Evolutionary conservation across 2,888 invertebrate genomes (phyloP).

Genomic region (Calameuta pallipes): DNA sequence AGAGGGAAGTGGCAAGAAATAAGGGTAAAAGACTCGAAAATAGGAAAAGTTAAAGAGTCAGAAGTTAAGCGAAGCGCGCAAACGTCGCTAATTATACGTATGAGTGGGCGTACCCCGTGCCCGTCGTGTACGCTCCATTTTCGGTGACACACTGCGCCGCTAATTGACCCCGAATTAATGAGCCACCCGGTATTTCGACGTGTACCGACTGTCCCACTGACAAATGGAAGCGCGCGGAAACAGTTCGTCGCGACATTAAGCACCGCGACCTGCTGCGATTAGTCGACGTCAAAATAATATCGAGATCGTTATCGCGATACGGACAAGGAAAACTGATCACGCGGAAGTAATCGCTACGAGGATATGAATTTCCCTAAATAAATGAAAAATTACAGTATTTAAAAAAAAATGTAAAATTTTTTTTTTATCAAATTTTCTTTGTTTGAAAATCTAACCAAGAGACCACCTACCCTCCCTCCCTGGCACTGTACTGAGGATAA

Average conservation of each 20-base stretch:
- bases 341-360: background rate
- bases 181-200: constrained; percentile 43
- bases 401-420: background rate
- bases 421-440: background rate
- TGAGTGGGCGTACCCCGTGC: constrained; percentile 18
- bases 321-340: background rate
- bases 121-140: constrained; percentile 22
- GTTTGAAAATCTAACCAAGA: background rate
- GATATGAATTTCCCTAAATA: background rate
- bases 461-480: background rate
- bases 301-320: constrained; percentile 12
- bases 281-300: constrained; percentile 12
- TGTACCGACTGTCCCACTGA: constrained; percentile 28
- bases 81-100: constrained; percentile 22
- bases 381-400: background rate
- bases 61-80: background rate
- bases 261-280: constrained; percentile 2
- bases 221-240: constrained; percentile 36
- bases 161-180: constrained; percentile 58
- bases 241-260: constrained; percentile 1
- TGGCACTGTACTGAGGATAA: constrained; percentile 42
- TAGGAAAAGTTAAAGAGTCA: constrained; percentile 1
- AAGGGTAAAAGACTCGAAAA: background rate
- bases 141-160: constrained; percentile 36
- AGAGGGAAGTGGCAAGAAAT: constrained; percentile 1